Evolutionary conservation across 2,113 vertebrate genomes (phyloP), one percentile per base, ranked within the genome.

Genomic region (Pygoscelis antarcticus): DNA sequence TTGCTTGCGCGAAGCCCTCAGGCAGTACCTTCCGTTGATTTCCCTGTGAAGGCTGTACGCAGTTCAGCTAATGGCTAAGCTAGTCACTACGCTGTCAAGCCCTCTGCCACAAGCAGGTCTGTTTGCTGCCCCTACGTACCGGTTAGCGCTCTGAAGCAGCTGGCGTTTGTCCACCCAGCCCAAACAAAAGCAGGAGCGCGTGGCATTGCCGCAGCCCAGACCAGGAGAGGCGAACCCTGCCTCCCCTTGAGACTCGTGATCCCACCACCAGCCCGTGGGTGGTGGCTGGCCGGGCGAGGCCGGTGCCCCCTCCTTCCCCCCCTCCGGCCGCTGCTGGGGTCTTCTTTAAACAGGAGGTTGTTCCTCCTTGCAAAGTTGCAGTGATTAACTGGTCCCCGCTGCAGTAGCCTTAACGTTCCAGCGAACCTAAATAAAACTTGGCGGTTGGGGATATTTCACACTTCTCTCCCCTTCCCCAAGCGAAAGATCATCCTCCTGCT

Each of bases 21-120:
- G 71, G 1, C 3, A 10, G 16, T 11, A 26, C 27, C 13, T 8
- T 21, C 13, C 40, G 36, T 55, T 29, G 13, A 18, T 13, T 46
- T 47, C 46, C 13, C 38, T 4, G 6, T 5, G 47, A 18, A 7
- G 26, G 15, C 29, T 20, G 13, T 5, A 5, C 6, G 4, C 27
- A 4, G 0, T 23, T 40, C 34, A 20, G 0, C 20, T 27, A 5
- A 10, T 3, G 38, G 29, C 38, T 42, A 2, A 29, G 15, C 8
- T 5, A 20, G 12, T 26, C n/a, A 1, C 42, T 11, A 4, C 13
- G 57, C n/a, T 1, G 1, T 22, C 26, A 12, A 9, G 34, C 26
- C 9, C 0, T 5, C 10, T 52, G 51, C 55, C 65, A 16, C 51
- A 54, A 25, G 6, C 32, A 13, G 40, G 13, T 14, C 46, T 27